A percentile compares a stretch with the other conserved stretches of the same genome.
These are phyloP conservation scores for Carapus acus DNA, from an alignment of 2,797 vertebrate genomes.

Conservation along the genomic window DNA sequence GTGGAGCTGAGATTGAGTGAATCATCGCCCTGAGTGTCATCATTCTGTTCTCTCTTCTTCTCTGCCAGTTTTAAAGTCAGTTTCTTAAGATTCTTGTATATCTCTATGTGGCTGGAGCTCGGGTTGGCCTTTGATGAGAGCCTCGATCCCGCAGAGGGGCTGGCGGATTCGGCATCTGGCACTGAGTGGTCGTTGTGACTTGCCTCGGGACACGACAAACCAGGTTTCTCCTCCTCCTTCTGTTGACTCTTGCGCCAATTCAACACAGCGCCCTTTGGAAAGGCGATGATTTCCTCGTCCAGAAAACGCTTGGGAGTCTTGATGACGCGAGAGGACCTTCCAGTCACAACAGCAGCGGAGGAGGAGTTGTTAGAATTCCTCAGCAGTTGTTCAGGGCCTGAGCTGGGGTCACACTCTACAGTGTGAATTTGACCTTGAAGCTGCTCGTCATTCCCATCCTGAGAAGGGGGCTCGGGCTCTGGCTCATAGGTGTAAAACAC, in stretches of 20 bases:
- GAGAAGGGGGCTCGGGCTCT: slow-evolving; percentile 15
- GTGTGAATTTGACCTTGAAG: slow-evolving; percentile 34
- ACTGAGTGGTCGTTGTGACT: slow-evolving; percentile 26
- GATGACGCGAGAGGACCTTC: slow-evolving; percentile 84
- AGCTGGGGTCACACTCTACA: slow-evolving; percentile 32
- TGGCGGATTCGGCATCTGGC: slow-evolving; percentile 30
- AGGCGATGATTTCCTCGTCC: slow-evolving; percentile 73
- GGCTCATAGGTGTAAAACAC: slow-evolving; percentile 59
- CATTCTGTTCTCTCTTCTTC: slow-evolving; percentile 56
- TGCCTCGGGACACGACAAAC: slow-evolving; percentile 33
- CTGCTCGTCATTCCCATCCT: slow-evolving; percentile 23
- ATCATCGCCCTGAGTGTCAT: slow-evolving; percentile 20
- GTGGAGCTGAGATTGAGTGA: slow-evolving; percentile 5
- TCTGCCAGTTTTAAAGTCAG: slow-evolving; percentile 67
- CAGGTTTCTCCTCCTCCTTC: slow-evolving; percentile 51
- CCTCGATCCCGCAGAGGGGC: slow-evolving; percentile 31
- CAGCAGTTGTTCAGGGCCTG: slow-evolving; percentile 32
- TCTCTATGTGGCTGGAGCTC: slow-evolving; percentile 75
- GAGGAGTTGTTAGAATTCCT: slow-evolving; percentile 64
- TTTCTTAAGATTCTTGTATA: slow-evolving; percentile 80
- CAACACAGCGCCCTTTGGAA: slow-evolving; percentile 58
- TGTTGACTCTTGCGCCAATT: slow-evolving; percentile 58
- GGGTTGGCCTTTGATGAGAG: slow-evolving; percentile 60
- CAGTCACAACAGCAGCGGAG: slow-evolving; percentile 69
- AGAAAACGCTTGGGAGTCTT: slow-evolving; percentile 86